Percentiles rank a stretch among this genome's conserved stretches.
Evolutionary conservation across 2,888 invertebrate genomes (phyloP).

Genomic region (Tridacna crocea): DNA sequence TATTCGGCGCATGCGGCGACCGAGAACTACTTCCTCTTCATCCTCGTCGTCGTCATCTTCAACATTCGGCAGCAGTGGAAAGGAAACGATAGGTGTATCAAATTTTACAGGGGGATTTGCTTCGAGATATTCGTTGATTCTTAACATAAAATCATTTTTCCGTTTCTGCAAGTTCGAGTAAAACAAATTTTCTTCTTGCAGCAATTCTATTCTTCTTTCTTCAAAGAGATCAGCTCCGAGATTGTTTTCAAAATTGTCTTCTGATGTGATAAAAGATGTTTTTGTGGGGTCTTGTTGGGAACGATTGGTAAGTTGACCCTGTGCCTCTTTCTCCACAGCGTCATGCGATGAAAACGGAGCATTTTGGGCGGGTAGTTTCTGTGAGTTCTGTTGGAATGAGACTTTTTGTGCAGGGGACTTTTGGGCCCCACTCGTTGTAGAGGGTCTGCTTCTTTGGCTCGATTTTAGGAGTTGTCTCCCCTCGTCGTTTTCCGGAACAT

Average conservation of each 20-base stretch:
- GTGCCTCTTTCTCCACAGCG: slow-evolving; percentile 65
- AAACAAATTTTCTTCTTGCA: slow-evolving; percentile 72
- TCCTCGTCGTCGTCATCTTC: slow-evolving; percentile 50
- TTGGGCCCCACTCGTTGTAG: slow-evolving; percentile 52
- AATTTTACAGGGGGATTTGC: slow-evolving; percentile 61
- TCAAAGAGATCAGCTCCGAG: slow-evolving; percentile 75
- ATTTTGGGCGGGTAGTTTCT: slow-evolving; percentile 30
- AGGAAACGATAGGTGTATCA: slow-evolving; percentile 28
- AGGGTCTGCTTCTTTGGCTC: slow-evolving; percentile 37
- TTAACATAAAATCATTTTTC: slow-evolving; percentile 69
- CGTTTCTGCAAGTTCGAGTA: slow-evolving; percentile 65
- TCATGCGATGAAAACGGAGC: slow-evolving; percentile 71
- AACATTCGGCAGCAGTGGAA: slow-evolving; percentile 17
- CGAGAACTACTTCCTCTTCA: slow-evolving; percentile 28
- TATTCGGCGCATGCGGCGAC: slow-evolving; percentile 46
- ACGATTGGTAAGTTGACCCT: slow-evolving; percentile 39
- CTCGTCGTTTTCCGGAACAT: slow-evolving; percentile 36
- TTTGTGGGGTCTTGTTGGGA: slow-evolving; percentile 34
- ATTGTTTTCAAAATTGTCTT: slow-evolving; percentile 69
- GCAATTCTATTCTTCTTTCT: slow-evolving; percentile 73
- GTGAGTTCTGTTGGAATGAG: slow-evolving; percentile 27
- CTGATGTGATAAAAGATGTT: slow-evolving; percentile 47
- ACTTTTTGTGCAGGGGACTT: slow-evolving; percentile 47
- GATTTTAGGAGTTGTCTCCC: slow-evolving; percentile 17
- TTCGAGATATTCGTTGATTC: slow-evolving; percentile 68